phyloP scores from a whole-genome alignment of 2,113 vertebrate genomes.

The Platysteira castanea region DNA sequence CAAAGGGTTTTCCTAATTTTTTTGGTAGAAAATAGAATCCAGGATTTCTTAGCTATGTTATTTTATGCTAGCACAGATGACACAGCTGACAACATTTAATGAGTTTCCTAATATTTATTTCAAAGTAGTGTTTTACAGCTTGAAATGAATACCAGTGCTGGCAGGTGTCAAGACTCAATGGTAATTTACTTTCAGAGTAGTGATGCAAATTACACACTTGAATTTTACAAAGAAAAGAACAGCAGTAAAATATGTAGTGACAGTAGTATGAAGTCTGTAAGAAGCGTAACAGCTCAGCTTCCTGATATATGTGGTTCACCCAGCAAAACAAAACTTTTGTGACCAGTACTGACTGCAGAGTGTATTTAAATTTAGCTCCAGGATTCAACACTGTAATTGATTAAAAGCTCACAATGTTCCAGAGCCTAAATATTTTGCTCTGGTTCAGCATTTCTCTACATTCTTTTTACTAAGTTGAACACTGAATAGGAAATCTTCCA shows the following conservation, averaged over 20 bases:
- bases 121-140: constrained; percentile 58
- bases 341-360: background rate
- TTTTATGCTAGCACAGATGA: constrained; percentile 15
- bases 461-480: background rate
- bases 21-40: background rate
- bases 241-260: background rate
- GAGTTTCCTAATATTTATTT: constrained; percentile 62
- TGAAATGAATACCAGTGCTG: constrained; percentile 62
- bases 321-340: constrained; percentile 47
- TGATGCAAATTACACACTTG: constrained; percentile 53
- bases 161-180: constrained; percentile 63
- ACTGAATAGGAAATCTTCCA: background rate
- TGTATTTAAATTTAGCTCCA: background rate
- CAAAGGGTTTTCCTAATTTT: background rate
- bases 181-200: constrained; percentile 52
- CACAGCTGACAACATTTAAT: constrained; percentile 52
- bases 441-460: background rate
- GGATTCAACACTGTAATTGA: background rate
- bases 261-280: background rate
- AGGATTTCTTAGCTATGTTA: background rate
- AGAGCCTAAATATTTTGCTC: background rate
- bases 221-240: constrained; percentile 52
- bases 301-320: background rate
- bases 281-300: background rate
- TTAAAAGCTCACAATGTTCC: background rate